These are phyloP conservation scores for Tangara arthus DNA, from an alignment of 2,797 vertebrate genomes.

Conservation along the genomic window DNA sequence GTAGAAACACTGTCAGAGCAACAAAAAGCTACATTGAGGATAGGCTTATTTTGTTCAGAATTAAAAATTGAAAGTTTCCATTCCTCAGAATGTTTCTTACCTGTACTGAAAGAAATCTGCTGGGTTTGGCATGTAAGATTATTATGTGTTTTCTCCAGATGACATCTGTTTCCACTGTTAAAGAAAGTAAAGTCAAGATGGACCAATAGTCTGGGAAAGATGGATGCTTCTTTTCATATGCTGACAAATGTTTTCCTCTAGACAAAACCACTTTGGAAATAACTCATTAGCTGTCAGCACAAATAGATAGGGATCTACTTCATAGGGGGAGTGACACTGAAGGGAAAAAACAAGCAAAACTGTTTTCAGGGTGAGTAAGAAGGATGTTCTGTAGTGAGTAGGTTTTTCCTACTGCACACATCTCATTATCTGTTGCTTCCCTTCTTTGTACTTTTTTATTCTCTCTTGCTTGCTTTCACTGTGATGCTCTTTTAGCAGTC, in stretches of 20 bases:
- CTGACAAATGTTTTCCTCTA: not conserved
- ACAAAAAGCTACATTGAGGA: not conserved
- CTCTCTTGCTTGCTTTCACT: not conserved
- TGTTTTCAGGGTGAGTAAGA: not conserved
- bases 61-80: not conserved
- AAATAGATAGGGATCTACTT: not conserved
- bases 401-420: not conserved
- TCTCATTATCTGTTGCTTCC: not conserved
- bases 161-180: not conserved
- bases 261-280: not conserved
- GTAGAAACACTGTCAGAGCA: not conserved
- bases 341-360: not conserved
- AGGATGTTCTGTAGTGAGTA: not conserved
- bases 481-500: not conserved
- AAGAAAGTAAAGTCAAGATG: not conserved
- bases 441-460: not conserved
- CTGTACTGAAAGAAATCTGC: not conserved
- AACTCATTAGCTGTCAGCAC: not conserved
- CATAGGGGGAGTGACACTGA: not conserved
- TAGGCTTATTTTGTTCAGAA: not conserved
- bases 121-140: not conserved
- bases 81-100: not conserved
- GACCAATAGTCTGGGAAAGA: not conserved
- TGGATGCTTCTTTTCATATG: not conserved
- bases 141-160: not conserved